A percentile compares a stretch with the other conserved stretches of the same genome.
These are phyloP conservation scores for Erythrocercus mccallii DNA, from an alignment of 2,113 vertebrate species.

Conservation along the genomic window DNA sequence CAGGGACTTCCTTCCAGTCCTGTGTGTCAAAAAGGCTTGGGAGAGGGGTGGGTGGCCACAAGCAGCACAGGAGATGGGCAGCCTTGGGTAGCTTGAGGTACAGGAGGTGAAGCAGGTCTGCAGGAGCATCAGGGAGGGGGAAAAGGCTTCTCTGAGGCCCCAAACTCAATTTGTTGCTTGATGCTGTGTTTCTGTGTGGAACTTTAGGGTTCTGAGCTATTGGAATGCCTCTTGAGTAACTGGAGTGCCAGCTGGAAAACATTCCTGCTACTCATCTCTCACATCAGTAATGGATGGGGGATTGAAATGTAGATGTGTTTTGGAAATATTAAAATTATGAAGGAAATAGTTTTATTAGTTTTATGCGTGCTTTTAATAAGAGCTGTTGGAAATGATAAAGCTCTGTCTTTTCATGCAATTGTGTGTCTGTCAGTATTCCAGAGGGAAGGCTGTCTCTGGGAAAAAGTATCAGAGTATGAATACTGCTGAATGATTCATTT, in stretches of 20 bases:
- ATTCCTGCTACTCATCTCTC: not conserved
- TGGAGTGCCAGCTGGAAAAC: not conserved
- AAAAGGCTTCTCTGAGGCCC: not conserved
- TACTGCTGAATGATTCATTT: constrained; percentile 36
- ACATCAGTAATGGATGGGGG: not conserved
- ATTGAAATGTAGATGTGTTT: not conserved
- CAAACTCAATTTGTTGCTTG: not conserved
- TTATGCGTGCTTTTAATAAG: not conserved
- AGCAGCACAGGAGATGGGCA: not conserved
- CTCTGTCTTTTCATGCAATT: not conserved
- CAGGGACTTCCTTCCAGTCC: not conserved
- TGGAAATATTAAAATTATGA: not conserved
- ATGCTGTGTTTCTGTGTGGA: not conserved
- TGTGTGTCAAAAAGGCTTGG: not conserved
- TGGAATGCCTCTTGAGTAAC: not conserved
- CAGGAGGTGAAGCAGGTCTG: not conserved
- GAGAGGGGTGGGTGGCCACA: not conserved
- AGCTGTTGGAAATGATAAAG: not conserved
- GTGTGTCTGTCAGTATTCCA: not conserved
- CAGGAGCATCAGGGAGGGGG: not conserved
- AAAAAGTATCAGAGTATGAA: not conserved
- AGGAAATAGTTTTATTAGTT: not conserved
- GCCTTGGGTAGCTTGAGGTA: rapidly evolving
- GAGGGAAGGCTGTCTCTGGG: not conserved
- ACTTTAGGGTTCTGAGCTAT: rapidly evolving